These are phyloP conservation scores for Myripristis jacobus DNA, from an alignment of 2,797 vertebrate genomes.

Conservation along the genomic window DNA sequence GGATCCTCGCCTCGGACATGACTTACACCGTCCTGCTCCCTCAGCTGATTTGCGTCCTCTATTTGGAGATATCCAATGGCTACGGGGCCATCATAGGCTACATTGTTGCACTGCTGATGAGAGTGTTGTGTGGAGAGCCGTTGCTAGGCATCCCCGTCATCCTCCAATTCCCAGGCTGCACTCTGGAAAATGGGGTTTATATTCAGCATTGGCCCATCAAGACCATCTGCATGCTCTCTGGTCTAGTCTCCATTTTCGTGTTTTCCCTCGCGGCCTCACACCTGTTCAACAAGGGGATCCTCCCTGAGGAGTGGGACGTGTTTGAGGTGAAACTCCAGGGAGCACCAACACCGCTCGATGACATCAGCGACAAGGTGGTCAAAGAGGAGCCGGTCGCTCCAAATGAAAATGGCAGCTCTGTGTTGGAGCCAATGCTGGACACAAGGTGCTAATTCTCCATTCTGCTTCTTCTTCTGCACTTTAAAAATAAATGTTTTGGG, in stretches of 20 bases:
- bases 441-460: neutral
- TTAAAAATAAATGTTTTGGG: too few relatives aligned
- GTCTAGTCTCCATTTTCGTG: conserved; percentile 48
- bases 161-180: conserved; percentile 73
- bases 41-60: conserved; percentile 80
- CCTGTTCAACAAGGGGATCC: conserved; percentile 46
- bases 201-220: conserved; percentile 78
- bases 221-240: conserved; percentile 74
- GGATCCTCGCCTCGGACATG: conserved; percentile 78
- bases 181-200: conserved; percentile 51
- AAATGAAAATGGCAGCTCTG: neutral
- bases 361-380: neutral
- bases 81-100: conserved; percentile 51
- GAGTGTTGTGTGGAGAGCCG: conserved; percentile 43
- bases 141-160: conserved; percentile 51
- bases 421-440: conserved; percentile 1
- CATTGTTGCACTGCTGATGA: conserved; percentile 11
- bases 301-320: conserved; percentile 42
- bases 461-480: too few relatives aligned
- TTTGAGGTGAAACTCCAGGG: conserved; percentile 27
- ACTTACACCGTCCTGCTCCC: conserved; percentile 77
- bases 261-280: conserved; percentile 23
- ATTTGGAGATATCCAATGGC: conserved; percentile 64
- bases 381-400: neutral
- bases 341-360: neutral